phyloP scores from a whole-genome alignment of 2,888 invertebrate genomes.

The Eutolmus rufibarbis region DNA sequence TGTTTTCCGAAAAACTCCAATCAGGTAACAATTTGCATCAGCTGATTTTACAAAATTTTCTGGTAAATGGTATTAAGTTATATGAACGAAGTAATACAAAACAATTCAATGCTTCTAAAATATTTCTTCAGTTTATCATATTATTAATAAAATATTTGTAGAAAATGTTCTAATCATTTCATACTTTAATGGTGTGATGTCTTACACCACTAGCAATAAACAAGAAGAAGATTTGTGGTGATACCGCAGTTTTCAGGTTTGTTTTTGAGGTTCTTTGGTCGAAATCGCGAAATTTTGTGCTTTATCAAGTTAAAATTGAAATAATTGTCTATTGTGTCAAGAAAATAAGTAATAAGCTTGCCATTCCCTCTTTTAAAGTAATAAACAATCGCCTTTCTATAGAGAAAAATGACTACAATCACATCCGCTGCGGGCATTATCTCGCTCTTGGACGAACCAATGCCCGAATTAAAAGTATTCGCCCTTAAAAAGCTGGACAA shows the following conservation, averaged over 20 bases:
- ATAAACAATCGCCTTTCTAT: neutral
- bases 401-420: slow-evolving; percentile 64
- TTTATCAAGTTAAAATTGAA: neutral
- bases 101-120: too few relatives aligned
- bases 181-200: neutral
- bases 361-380: neutral
- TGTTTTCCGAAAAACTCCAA: too few relatives aligned
- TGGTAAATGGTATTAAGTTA: too few relatives aligned
- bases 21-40: too few relatives aligned
- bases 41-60: too few relatives aligned
- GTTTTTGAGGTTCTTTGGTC: neutral
- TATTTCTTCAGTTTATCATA: too few relatives aligned
- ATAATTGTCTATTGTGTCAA: neutral
- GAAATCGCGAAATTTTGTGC: neutral
- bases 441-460: slow-evolving; percentile 92
- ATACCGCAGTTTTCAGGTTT: slow-evolving; percentile 19
- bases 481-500: slow-evolving; percentile 90
- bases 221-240: slow-evolving; percentile 21
- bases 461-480: slow-evolving; percentile 91
- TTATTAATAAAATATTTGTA: neutral
- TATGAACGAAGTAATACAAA: too few relatives aligned
- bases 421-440: slow-evolving; percentile 86
- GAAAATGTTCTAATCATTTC: neutral
- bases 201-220: neutral
- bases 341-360: neutral